A percentile compares a stretch with the other conserved stretches of the same genome.
phyloP scores from a whole-genome alignment of 2,113 vertebrate species.

The Oreochromis spilurus region DNA sequence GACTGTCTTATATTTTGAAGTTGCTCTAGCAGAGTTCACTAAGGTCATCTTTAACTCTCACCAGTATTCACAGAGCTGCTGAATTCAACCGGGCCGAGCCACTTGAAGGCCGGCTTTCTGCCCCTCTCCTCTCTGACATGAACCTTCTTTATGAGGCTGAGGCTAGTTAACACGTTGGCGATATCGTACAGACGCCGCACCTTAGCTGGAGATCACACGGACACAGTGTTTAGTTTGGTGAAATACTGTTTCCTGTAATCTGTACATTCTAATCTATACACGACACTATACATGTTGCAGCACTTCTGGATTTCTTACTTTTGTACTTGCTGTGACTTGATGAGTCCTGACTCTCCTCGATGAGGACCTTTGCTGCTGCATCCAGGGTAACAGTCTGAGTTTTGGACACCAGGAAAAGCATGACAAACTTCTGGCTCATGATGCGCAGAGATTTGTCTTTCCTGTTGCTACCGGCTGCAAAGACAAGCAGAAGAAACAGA shows the following conservation, averaged over 20 bases:
- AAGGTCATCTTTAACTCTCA: neutral
- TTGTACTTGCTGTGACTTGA: slow-evolving; percentile 93
- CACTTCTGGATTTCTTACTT: slow-evolving; percentile 74
- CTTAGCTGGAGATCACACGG: slow-evolving; percentile 76
- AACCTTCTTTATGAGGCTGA: slow-evolving; percentile 87
- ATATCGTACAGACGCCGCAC: slow-evolving; percentile 92
- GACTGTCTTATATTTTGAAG: neutral
- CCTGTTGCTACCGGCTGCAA: slow-evolving; percentile 79
- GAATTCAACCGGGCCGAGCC: slow-evolving; percentile 88
- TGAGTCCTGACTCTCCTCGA: slow-evolving; percentile 85
- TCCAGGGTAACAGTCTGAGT: slow-evolving; percentile 87
- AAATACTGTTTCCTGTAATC: neutral
- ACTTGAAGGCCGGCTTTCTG: slow-evolving; percentile 89
- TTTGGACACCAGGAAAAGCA: slow-evolving; percentile 91
- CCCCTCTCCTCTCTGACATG: slow-evolving; percentile 83
- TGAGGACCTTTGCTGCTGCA: slow-evolving; percentile 87
- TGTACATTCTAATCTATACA: fast-evolving
- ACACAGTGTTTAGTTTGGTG: neutral
- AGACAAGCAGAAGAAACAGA: neutral
- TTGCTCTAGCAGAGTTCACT: neutral
- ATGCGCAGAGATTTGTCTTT: slow-evolving; percentile 94
- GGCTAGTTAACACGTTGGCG: slow-evolving; percentile 89
- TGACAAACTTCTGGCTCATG: slow-evolving; percentile 97
- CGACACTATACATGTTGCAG: neutral
- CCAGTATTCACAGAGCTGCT: slow-evolving; percentile 54